A percentile compares a stretch with the other conserved stretches of the same genome.
These are phyloP conservation scores for Rousettus madagascariensis DNA, from an alignment of 2,797 vertebrate genomes.

Conservation along the genomic window DNA sequence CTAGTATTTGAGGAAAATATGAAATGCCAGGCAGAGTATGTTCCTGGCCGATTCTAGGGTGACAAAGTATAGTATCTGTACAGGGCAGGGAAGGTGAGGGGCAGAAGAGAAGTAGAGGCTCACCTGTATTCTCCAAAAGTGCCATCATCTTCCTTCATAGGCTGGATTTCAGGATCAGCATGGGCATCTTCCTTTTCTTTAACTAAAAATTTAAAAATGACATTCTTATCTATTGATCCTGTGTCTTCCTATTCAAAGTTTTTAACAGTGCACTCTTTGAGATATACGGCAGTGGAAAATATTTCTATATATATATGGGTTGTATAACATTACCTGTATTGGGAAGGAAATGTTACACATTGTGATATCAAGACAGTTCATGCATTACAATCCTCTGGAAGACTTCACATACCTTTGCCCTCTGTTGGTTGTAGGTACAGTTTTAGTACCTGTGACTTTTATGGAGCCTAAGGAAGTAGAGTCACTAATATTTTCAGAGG, in stretches of 20 bases:
- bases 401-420: background rate
- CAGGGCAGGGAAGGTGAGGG: background rate
- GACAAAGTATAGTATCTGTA: background rate
- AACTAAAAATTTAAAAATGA: constrained; percentile 84
- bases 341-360: background rate
- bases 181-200: constrained; percentile 99
- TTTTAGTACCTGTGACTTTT: background rate
- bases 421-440: background rate
- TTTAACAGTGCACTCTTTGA: background rate
- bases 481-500: background rate
- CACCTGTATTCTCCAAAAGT: constrained; percentile 99
- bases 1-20: background rate
- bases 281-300: background rate
- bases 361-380: background rate
- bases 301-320: background rate
- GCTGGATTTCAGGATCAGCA: constrained; percentile 98
- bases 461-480: background rate
- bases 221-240: background rate
- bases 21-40: background rate
- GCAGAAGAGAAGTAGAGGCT: constrained; percentile 77
- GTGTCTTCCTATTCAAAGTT: background rate
- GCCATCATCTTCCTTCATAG: constrained; percentile 99
- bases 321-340: background rate
- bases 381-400: background rate
- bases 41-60: accelerated